Base-by-base conservation (phyloP, 2,113 vertebrate genomes). In the Plotosus lineatus region DNA sequence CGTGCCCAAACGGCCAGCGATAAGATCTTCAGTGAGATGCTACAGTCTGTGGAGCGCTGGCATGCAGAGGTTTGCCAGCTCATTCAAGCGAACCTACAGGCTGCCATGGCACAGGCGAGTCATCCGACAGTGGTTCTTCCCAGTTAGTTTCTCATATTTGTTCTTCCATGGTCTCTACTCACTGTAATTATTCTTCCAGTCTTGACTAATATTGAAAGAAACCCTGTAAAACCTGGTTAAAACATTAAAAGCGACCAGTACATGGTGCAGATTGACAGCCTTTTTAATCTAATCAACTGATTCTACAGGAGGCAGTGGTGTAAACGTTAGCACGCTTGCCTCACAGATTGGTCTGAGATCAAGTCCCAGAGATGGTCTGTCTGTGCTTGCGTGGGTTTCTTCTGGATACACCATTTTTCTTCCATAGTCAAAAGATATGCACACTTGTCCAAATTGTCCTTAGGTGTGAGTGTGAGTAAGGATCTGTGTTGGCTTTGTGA, bases 21-120 rank as follows among this genome's bases (percentile, higher is more conserved):
- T 58, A 94, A 94, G 87, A 92, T 89, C 8, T 94, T 94, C 88
- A 90, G 89, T 0, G 93, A 94, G 83, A 93, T 94, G 92, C 87
- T 91, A 28, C 92, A 92, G 81, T 90, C 92, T 0, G 92, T 92
- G 55, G 92, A 94, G 81, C 92, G 93, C 28, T 94, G 92, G 92
- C 93, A 92, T 80, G 88, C 90, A 0, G 93, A 94, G 85, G 89
- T 92, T 72, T 84, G 85, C 75, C 91, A 93, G 86, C 91, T 94
- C 87, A 93, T 94, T 69, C 89, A 82, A 75, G 86, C 93, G 77
- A 94, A 93, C 82, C 88, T 93, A 89, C 92, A 93, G 66, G 75
- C 91, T 0, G 90, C 91, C 5, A 91, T 94, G 92, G 84, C 88
- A 7, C 93, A 87, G 81, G 85, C 75, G 53, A 51, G 76, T 74